Evolutionary conservation across 2,113 vertebrate genomes (phyloP).

Genomic region (Stigmatopora argus): DNA sequence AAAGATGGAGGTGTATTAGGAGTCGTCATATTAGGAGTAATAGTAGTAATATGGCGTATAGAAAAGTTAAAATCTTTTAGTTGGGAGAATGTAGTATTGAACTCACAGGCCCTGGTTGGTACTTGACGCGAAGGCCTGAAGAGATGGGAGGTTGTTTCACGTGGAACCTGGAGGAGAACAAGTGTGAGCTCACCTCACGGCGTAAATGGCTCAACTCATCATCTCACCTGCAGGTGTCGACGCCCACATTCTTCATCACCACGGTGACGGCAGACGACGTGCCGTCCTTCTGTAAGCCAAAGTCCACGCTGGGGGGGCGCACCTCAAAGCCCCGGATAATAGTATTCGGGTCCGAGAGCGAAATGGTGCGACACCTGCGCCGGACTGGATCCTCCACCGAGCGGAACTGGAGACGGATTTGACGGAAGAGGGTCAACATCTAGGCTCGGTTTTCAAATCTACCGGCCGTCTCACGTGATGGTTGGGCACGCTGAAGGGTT

Average conservation of each 20-base stretch:
- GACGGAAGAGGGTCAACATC: not conserved
- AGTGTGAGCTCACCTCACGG: not conserved
- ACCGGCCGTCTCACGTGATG: slow-evolving; percentile 62
- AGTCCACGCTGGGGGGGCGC: slow-evolving; percentile 67
- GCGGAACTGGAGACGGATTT: slow-evolving; percentile 40
- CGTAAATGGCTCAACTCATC: no score
- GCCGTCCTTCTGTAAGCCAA: slow-evolving; percentile 79
- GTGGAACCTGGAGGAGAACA: slow-evolving; percentile 70
- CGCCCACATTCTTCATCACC: slow-evolving; percentile 77
- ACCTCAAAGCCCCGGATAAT: slow-evolving; percentile 71
- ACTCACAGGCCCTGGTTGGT: slow-evolving; percentile 81
- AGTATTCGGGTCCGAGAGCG: slow-evolving; percentile 41
- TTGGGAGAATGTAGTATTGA: not conserved
- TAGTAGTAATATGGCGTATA: no score
- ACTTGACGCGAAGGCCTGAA: slow-evolving; percentile 79
- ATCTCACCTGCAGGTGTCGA: slow-evolving; percentile 81
- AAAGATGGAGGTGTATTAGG: no score
- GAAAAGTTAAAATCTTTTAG: no score
- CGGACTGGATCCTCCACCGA: slow-evolving; percentile 69
- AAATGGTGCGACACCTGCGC: slow-evolving; percentile 72
- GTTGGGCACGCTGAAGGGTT: slow-evolving; percentile 67
- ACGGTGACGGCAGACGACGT: slow-evolving; percentile 66
- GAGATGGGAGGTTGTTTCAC: slow-evolving; percentile 78
- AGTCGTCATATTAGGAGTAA: no score
- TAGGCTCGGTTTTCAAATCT: no score